phyloP scores from a whole-genome alignment of 2,888 invertebrate species.

The Brachynemurus nebulosus region DNA sequence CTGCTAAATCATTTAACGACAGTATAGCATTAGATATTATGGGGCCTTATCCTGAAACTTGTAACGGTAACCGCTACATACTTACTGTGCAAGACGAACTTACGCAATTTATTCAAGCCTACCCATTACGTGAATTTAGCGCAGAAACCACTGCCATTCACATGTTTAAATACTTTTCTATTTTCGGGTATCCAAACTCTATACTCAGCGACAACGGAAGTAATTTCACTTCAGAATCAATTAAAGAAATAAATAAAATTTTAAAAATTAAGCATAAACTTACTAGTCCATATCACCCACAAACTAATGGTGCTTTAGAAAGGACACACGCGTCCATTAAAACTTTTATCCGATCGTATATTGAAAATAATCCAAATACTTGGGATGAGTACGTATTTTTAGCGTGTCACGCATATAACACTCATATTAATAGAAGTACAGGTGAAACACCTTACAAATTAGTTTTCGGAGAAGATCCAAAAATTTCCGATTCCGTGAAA shows the following conservation, averaged over 20 bases:
- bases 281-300: too few relatives aligned
- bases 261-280: neutral
- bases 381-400: neutral
- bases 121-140: too few relatives aligned
- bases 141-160: too few relatives aligned
- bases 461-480: neutral
- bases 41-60: too few relatives aligned
- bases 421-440: neutral
- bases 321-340: neutral
- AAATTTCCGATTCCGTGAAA: neutral
- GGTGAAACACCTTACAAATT: neutral
- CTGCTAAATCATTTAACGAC: too few relatives aligned
- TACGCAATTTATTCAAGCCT: too few relatives aligned
- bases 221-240: too few relatives aligned
- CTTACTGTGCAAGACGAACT: too few relatives aligned
- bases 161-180: too few relatives aligned
- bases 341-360: neutral
- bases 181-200: neutral
- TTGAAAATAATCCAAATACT: neutral
- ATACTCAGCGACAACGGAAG: too few relatives aligned
- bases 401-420: neutral
- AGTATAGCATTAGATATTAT: constrained; percentile 19
- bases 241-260: neutral
- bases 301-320: neutral
- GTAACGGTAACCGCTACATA: too few relatives aligned